Conservation (phyloP, 2,888 invertebrate genomes). For the Keiferia lycopersicella region DNA sequence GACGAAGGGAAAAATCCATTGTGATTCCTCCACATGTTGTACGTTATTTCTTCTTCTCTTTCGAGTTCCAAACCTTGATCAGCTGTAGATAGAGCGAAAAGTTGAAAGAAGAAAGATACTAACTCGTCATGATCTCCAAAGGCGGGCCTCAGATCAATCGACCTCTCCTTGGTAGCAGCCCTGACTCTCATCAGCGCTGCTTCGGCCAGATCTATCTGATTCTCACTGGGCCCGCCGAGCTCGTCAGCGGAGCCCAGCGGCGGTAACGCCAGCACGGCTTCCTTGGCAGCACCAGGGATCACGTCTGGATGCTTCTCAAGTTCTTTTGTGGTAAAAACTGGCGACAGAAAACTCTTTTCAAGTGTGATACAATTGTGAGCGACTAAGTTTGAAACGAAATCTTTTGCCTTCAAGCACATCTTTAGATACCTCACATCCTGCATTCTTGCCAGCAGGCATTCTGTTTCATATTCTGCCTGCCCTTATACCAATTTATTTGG, state of each 20-base stretch:
- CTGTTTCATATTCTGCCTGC: too few relatives aligned
- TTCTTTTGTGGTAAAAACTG: conserved; percentile 84
- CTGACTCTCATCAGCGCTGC: conserved; percentile 84
- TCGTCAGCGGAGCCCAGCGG: conserved; percentile 62
- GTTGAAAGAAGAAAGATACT: conserved; percentile 31
- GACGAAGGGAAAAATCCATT: too few relatives aligned
- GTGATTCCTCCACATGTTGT: too few relatives aligned
- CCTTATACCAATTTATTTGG: too few relatives aligned
- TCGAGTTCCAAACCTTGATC: too few relatives aligned
- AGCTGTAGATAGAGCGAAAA: not conserved
- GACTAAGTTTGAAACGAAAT: too few relatives aligned
- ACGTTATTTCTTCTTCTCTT: too few relatives aligned
- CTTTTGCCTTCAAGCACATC: too few relatives aligned
- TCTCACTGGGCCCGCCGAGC: conserved; percentile 43
- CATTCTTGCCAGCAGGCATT: too few relatives aligned
- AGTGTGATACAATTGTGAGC: too few relatives aligned
- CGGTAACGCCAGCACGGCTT: conserved; percentile 75
- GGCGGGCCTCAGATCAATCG: conserved; percentile 84
- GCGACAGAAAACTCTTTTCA: not conserved
- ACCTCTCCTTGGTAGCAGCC: conserved; percentile 81
- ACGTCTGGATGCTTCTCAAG: conserved; percentile 85
- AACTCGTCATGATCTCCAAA: conserved; percentile 88
- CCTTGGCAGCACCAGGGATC: conserved; percentile 46
- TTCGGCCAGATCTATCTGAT: conserved; percentile 79
- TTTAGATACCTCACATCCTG: too few relatives aligned